Base-by-base conservation (phyloP, 2,888 invertebrate genomes). In the Oxyscelio sp. region DNA sequence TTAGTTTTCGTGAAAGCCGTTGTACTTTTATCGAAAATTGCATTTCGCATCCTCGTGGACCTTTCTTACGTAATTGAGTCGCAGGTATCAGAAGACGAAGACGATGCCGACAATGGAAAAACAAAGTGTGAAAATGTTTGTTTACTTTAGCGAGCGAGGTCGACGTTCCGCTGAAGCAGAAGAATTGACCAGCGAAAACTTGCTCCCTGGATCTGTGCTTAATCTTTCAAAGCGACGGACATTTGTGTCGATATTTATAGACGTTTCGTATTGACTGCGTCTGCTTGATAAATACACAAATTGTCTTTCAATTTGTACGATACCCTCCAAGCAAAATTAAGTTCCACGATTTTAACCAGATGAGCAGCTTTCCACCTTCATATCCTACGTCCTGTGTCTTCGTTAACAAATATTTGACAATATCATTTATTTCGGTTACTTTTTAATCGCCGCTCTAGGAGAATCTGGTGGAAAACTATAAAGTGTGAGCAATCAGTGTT, bases 401-500 rank as follows among this genome's bases (percentile, higher is more conserved):
- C 22, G 22, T 50, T 22, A 22, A 22, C 21, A 22, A 22, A 50
- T 50, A 22, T 50, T 50, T n/a, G 22, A 48, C 19, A 2, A 3
- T 22, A 17, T 50, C 8, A 50, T 54, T 54, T 54, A 24, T 27
- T 31, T 27, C 21, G 38, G 40, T 40, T 40, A 11, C n/a, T 63
- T 43, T 63, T 68, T 24, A 58, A 68, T 71, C 27, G 27, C 19
- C 27, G 21, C 48, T 58, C 31, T 79, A 48, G 58, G 43, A 56
- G 80, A 81, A 68, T 81, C 68, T 61, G 65, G 74, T 74, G 65
- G 66, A 75, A 81, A 74, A 68, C 66, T 56, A 63, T 81, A 70
- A 81, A 74, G 79, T 75, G 75, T 70, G 52, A 45, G 68, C 61
- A 74, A 70, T 75, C 79, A 84, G 65, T 84, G 83, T 79, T 75